phyloP scores from a whole-genome alignment of 2,797 vertebrate species.

The Scomberomorus guttatus region DNA sequence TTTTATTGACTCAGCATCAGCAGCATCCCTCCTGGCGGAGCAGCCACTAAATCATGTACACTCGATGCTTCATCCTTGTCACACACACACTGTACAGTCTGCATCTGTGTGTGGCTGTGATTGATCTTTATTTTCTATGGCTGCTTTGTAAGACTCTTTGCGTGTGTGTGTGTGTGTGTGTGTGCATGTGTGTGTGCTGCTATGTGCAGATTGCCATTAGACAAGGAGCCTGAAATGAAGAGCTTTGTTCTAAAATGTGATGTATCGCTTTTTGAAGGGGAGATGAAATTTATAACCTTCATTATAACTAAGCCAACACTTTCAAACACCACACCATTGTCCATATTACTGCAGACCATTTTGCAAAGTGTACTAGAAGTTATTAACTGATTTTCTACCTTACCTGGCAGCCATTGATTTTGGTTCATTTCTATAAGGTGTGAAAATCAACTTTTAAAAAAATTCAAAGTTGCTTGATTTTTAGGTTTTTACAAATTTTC shows the following conservation, averaged over 20 bases:
- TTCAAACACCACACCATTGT: neutral
- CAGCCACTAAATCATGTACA: constrained; percentile 72
- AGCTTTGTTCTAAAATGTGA: constrained; percentile 44
- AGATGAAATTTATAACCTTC: constrained; percentile 27
- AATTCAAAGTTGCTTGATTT: too few species aligned
- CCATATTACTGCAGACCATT: neutral
- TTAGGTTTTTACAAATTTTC: too few species aligned
- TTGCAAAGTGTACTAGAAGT: too few species aligned
- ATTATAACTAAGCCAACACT: constrained; percentile 3
- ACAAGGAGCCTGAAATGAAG: constrained; percentile 41
- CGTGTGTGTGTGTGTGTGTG: constrained; percentile 14
- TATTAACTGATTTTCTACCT: too few species aligned
- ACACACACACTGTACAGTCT: constrained; percentile 62
- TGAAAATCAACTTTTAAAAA: too few species aligned
- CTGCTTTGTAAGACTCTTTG: constrained; percentile 29
- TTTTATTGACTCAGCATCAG: constrained; percentile 80
- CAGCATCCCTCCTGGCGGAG: constrained; percentile 46
- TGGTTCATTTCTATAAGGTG: too few species aligned
- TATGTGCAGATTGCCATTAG: constrained; percentile 59
- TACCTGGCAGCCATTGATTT: too few species aligned
- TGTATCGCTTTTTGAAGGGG: constrained; percentile 34
- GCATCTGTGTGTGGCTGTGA: constrained; percentile 64
- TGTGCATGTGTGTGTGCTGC: constrained; percentile 27
- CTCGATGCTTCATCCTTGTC: constrained; percentile 69
- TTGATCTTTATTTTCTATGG: constrained; percentile 70